Conservation (phyloP, 1,140 invertebrate species). For the Dendrolimus kikuchii region DNA sequence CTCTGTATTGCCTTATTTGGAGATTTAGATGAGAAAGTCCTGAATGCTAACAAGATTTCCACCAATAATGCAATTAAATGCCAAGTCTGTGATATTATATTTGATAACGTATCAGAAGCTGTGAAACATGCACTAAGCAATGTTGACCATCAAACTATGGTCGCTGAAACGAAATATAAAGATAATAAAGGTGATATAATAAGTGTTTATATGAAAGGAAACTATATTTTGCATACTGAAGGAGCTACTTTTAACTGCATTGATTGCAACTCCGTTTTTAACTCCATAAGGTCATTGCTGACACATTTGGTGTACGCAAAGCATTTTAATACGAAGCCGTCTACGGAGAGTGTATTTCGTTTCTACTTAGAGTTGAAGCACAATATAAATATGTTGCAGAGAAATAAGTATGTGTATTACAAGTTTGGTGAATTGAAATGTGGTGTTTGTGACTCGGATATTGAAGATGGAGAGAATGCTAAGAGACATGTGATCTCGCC, state of each 20-base stretch:
- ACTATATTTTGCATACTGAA: conserved; percentile 51
- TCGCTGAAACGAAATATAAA: conserved; percentile 28
- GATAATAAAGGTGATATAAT: conserved; percentile 53
- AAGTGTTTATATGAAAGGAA: conserved; percentile 57
- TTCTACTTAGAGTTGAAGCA: conserved; percentile 63
- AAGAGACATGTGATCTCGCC: conserved; percentile 52
- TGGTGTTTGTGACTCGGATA: conserved; percentile 46
- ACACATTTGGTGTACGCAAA: conserved; percentile 53
- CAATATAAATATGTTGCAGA: conserved; percentile 53
- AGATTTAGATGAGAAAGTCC: conserved; percentile 33
- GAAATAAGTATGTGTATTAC: conserved; percentile 59
- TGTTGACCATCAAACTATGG: conserved; percentile 40
- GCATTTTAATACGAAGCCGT: conserved; percentile 40
- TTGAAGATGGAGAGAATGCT: conserved; percentile 51
- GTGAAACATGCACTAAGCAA: conserved; percentile 40
- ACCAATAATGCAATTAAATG: conserved; percentile 29
- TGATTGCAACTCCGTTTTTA: conserved; percentile 40
- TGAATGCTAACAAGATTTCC: conserved; percentile 34
- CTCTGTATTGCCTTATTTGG: conserved; percentile 38
- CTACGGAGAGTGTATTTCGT: conserved; percentile 48
- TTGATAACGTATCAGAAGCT: conserved; percentile 29
- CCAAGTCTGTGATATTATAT: conserved; percentile 31
- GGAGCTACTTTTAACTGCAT: conserved; percentile 45
- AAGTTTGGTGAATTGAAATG: conserved; percentile 53
- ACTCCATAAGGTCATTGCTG: conserved; percentile 46